Base-by-base conservation (phyloP, 1,140 invertebrate genomes). In the Dreissena polymorpha region DNA sequence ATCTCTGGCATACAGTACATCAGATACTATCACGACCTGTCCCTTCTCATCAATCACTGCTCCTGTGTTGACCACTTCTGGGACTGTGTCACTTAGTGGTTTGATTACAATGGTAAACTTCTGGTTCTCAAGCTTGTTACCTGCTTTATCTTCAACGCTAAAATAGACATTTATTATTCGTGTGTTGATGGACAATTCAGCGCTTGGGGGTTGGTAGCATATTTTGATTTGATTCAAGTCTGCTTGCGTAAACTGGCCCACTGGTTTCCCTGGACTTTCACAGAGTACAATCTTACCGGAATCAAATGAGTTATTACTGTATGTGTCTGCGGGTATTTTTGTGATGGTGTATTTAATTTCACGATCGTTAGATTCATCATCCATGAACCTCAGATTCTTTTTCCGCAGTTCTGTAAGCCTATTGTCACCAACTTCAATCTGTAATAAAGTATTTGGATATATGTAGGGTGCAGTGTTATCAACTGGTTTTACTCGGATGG, bases 171-270 rank as follows among this genome's bases (percentile, higher is more conserved):
- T 90, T 23, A 93, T 88, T 60, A 92, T 87, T 70, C 92, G 87
- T 2, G 92, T 90, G 10, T 90, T 84, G 39, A 93, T 84, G 1
- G 93, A 93, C 18, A 93, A 84, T 77, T 93, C 93, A 25, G 85
- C 83, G n/a, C 68, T 85, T 14, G 93, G 92, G 0, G 93, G 93
- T 51, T 89, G 83, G 74, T 92, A 94, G 76, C 93, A 93, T 49
- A 93, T 88, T 86, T 93, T 93, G 21, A 89, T 86, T 68, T 93
- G 92, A 75, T 92, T 93, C 7, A 94, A 82, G 81, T 93, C 89
- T 18, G 91, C 88, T 84, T 94, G 93, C 0, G 89, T 90, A 76
- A 94, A 94, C 53, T 84, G 86, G 0, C 25, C 79, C 1, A 93
- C 73, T 50, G 82, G 67, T 6, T 79, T 57, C 18, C 89, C 85